Base-by-base conservation (phyloP, 2,888 invertebrate species). In the Conistra vaccinii region DNA sequence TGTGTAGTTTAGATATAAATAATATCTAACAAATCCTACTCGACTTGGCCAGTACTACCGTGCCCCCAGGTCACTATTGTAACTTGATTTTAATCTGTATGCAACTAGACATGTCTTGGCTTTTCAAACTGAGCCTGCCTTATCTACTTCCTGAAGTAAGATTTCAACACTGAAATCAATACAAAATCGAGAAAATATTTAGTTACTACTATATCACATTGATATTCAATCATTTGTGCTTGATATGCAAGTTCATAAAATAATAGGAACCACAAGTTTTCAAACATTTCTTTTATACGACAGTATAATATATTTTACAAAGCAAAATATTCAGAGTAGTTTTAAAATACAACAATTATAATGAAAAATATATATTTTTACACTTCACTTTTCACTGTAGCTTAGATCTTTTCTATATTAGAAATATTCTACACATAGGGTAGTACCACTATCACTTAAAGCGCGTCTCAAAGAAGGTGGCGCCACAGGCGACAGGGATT, bases 21-120 rank as follows among this genome's bases (percentile, higher is more conserved):
- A 14, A 51, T 48, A 39, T 48, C n/a, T 57, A 48, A n/a, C 57
- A 51, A 39, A 17, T 35, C 39, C n/a, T 32, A 32, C 20, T 48
- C 6, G 6, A 48, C 48, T 48, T 48, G 48, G 20, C 6, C 6
- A 6, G 20, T 7, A 48, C 48, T 48, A 0, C 17, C 2, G 17
- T 48, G 20, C 20, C 7, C 6, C 48, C 6, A 48, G 48, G 20
- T 23, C 35, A 23, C n/a, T 57, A 10, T 70, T 68, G 35, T 70
- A 48, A 60, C 48, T 63, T n/a, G 20, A 61, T 62, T 72, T 9
- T 9, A 39, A 48, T 60, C 48, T 73, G 2, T 65, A 20, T 65
- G 17, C 58, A 65, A 78, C 72, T 66, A 71, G 51, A 87, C 86
- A 87, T 86, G 87, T 86, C 87, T 81, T 70, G 84, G 87, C 85